A percentile compares a stretch with the other conserved stretches of the same genome.
Evolutionary conservation across 2,797 vertebrate genomes (phyloP).

Genomic region (Catostomus latipinnis): DNA sequence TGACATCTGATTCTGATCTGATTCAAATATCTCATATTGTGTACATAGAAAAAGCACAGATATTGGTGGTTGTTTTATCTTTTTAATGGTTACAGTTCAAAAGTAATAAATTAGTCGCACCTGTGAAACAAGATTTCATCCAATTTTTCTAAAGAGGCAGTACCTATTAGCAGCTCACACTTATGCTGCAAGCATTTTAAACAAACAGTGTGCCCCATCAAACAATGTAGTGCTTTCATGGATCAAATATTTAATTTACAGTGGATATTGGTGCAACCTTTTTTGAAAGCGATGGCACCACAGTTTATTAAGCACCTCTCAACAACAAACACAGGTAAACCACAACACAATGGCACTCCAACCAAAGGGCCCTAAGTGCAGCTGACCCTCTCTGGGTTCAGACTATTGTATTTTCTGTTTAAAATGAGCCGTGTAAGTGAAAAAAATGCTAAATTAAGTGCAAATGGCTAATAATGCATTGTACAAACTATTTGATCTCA

Average conservation of each 20-base stretch:
- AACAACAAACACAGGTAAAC: conserved; percentile 66
- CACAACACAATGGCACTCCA: conserved; percentile 68
- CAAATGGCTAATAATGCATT: conserved; percentile 17
- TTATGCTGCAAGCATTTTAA: conserved; percentile 42
- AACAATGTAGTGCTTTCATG: conserved; percentile 54
- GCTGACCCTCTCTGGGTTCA: conserved; percentile 58
- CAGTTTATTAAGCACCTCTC: conserved; percentile 64
- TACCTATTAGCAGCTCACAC: conserved; percentile 51
- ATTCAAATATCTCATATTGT: too few relatives aligned
- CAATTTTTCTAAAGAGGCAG: conserved; percentile 57
- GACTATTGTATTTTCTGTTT: conserved; percentile 53
- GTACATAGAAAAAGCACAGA: conserved; percentile 15
- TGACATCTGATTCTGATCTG: too few relatives aligned
- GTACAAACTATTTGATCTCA: conserved; percentile 3
- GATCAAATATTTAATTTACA: conserved; percentile 50
- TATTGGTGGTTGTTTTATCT: conserved; percentile 5
- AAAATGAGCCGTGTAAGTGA: conserved; percentile 55
- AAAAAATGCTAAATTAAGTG: conserved; percentile 59
- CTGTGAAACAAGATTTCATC: conserved; percentile 59
- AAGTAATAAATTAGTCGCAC: conserved; percentile 56
- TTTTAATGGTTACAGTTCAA: conserved; percentile 53
- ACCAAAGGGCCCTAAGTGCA: conserved; percentile 48
- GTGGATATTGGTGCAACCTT: conserved; percentile 46
- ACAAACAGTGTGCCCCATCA: conserved; percentile 56
- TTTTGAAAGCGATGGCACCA: conserved; percentile 40